These are phyloP conservation scores for Drosophila emarginata DNA, from an alignment of 2,888 invertebrate genomes.

Conservation along the genomic window DNA sequence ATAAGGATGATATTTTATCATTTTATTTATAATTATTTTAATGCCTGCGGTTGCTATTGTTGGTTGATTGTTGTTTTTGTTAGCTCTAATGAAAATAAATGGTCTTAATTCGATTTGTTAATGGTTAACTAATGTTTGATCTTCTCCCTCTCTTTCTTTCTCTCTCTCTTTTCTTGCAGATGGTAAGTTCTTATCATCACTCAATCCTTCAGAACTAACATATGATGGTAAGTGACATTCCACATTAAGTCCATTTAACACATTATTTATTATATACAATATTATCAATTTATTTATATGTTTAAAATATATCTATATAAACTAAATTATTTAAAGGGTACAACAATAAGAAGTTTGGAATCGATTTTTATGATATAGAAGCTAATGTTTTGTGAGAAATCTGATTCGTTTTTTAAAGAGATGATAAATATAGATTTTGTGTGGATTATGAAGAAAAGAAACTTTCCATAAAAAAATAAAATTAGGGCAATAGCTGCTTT, in stretches of 20 bases:
- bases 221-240: constrained; percentile 83
- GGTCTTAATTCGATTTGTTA: constrained; percentile 22
- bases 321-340: too few relatives aligned
- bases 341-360: too few relatives aligned
- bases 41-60: constrained; percentile 29
- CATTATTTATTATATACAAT: constrained; percentile 33
- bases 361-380: too few relatives aligned
- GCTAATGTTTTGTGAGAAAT: too few relatives aligned
- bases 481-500: too few relatives aligned
- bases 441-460: too few relatives aligned
- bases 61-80: neutral
- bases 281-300: neutral
- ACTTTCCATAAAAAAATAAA: too few relatives aligned
- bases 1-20: neutral
- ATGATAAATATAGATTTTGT: too few relatives aligned
- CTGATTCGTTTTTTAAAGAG: too few relatives aligned
- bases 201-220: constrained; percentile 83
- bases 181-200: constrained; percentile 83
- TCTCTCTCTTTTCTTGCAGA: constrained; percentile 78
- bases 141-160: constrained; percentile 26
- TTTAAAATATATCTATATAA: too few relatives aligned
- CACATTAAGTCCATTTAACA: constrained; percentile 77
- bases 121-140: constrained; percentile 33
- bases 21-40: constrained; percentile 41
- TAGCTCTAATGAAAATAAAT: constrained; percentile 36